Evolutionary conservation across 37 sponge, comb jelly and placozoan genomes (phyloP), one percentile per base, ranked within the genome.

Genomic region (Mnemiopsis leidyi): DNA sequence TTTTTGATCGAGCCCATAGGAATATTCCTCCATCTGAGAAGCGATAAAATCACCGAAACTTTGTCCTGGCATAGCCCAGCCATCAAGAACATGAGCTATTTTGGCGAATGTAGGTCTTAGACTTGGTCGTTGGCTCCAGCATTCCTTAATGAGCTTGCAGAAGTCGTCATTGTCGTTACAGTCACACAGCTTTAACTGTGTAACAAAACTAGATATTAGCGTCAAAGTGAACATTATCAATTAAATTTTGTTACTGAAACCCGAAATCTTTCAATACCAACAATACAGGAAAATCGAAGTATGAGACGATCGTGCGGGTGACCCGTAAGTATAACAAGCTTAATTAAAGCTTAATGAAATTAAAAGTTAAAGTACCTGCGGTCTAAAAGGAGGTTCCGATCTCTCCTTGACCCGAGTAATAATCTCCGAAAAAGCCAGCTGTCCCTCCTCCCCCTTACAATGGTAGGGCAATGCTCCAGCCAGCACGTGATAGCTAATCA

Each of bases 381-480:
- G 82, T 82, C 82, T 82, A 37, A 82, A 82, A 23, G 82, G 82
- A 34, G 82, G 82, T 36, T 82, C 82, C 3, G 82, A 35, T 7
- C 29, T 82, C 36, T 23, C 82, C 82, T 82, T 82, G 7, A 82
- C 82, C 32, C 82, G 3, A 7, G 82, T 23, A 5, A 82, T 34
- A 31, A 82, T 34, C 36, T 82, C 82, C 3, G 38, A 29, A 23
- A 31, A 82, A 18, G 82, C 18, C 7, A 28, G 3, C 25, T 28
- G 3, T 3, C 23, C 82, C 82, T 82, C 38, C 82, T 82, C 82
- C 35, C 29, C 37, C 23, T 82, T 18, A 23, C 82, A 36, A 24
- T n/a, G 25, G 38, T 35, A 82, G 7, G 82, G 82, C 37, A 82
- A 37, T 34, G 23, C 23, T 5, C 82, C 36, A 13, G 36, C 23